Evolutionary conservation across 2,888 invertebrate genomes (phyloP), one percentile per base, ranked within the genome.

Genomic region (Hemistola chrysoprasaria): DNA sequence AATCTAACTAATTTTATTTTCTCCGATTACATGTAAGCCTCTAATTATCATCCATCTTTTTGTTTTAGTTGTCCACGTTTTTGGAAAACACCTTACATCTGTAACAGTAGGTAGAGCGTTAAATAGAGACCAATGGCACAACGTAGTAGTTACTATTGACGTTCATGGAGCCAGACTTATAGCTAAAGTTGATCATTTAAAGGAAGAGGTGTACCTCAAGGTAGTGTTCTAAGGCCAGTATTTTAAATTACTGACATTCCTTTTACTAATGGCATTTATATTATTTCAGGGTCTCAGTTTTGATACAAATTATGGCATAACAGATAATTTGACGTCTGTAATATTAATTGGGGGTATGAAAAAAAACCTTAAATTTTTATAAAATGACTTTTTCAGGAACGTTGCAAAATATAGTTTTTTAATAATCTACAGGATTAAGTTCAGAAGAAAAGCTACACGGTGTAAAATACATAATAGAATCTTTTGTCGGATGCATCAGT

Each of bases 391-490:
- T n/a, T n/a, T n/a, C n/a, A n/a, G n/a, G n/a, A n/a, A n/a, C n/a
- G n/a, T n/a, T n/a, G n/a, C n/a, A n/a, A n/a, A n/a, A n/a, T n/a
- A n/a, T n/a, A 16, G 9, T 7, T 10, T 36, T 28, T 24, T 4
- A 20, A 26, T 28, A 22, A 8, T 30, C 31, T 44, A 6, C 66
- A 95, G 95, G 95, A 65, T 86, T 97, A 51, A 96, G 96, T 65
- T 95, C 96, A 0, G 96, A 96, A 79, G 96, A 97, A 76, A 93
- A 94, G 71, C 90, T 96, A 11, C 95, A 97, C 71, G 96, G 96
- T 38, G 95, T 97, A 0, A 96, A 96, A 82, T 97, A 97, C 74
- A 96, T 97, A 45, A 97, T 97, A 59, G 96, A 96, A 83, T 96
- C 96, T 4, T 97, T 97, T 74, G 96, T 97, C 16, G 97, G 97